Evolutionary conservation across 2,888 invertebrate genomes (phyloP).

Genomic region (Autographa gamma): DNA sequence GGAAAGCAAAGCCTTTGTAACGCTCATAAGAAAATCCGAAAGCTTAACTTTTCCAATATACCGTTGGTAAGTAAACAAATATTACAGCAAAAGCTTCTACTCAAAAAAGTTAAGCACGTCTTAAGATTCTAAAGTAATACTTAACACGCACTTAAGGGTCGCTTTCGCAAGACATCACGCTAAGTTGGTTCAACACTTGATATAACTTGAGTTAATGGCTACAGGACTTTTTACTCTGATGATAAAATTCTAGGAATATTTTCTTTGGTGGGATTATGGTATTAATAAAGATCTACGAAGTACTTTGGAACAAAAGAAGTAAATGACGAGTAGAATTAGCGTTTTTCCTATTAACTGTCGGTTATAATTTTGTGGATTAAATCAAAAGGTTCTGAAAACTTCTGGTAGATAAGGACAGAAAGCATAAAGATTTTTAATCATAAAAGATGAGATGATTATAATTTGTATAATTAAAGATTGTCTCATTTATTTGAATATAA

Average conservation of each 20-base stretch:
- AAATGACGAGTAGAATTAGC: background rate
- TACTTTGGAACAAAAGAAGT: slow-evolving; percentile 11
- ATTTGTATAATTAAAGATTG: no score
- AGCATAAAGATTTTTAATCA: no score
- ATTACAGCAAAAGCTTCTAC: slow-evolving; percentile 51
- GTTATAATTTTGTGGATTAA: background rate
- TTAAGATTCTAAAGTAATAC: slow-evolving; percentile 65
- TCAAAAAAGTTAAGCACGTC: slow-evolving; percentile 61
- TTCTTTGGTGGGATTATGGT: slow-evolving; percentile 16
- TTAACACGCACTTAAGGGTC: slow-evolving; percentile 66
- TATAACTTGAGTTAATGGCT: slow-evolving; percentile 57
- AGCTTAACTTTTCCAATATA: slow-evolving; percentile 58
- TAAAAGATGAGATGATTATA: no score
- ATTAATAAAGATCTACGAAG: slow-evolving; percentile 13
- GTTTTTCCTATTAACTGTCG: background rate
- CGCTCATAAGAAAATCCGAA: slow-evolving; percentile 38
- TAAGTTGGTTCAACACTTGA: slow-evolving; percentile 53
- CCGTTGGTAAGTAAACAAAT: slow-evolving; percentile 55
- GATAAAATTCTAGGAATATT: slow-evolving; percentile 35
- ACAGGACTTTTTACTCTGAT: slow-evolving; percentile 50
- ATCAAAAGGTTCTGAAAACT: background rate
- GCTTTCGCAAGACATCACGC: slow-evolving; percentile 51
- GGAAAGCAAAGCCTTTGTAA: slow-evolving; percentile 28
- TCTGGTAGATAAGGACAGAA: background rate
- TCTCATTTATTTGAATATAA: no score